A percentile compares a stretch with the other conserved stretches of the same genome.
phyloP scores from a whole-genome alignment of 2,113 vertebrate species.

The Dasyurus viverrinus region DNA sequence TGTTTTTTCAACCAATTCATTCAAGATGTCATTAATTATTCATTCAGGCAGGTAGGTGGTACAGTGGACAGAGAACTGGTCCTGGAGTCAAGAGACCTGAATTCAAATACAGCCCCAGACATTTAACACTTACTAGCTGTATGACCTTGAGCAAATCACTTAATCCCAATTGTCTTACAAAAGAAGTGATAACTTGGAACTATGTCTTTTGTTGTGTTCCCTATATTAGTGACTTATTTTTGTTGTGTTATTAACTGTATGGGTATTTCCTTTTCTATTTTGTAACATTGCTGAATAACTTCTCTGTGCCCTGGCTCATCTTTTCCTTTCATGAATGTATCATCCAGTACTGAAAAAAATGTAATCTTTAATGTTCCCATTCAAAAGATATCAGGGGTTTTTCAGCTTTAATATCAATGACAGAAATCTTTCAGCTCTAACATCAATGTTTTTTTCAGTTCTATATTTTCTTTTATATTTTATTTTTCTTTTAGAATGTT shows the following conservation, averaged over 20 bases:
- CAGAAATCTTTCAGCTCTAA: not conserved
- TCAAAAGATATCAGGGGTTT: not conserved
- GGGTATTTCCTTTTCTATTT: not conserved
- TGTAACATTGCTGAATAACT: not conserved
- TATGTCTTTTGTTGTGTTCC: not conserved
- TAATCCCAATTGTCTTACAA: too few relatives aligned
- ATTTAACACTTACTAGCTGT: too few relatives aligned
- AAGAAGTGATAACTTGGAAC: not conserved
- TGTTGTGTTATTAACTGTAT: not conserved
- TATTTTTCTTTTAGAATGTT: not conserved
- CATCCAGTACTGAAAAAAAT: not conserved
- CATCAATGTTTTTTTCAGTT: not conserved
- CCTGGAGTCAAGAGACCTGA: too few relatives aligned
- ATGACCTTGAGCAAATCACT: too few relatives aligned
- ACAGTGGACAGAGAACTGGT: too few relatives aligned
- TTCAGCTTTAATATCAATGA: not conserved
- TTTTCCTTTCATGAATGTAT: not conserved
- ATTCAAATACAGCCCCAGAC: too few relatives aligned
- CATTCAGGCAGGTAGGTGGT: too few relatives aligned
- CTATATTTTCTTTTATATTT: not conserved
- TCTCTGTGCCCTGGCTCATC: not conserved
- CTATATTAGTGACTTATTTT: not conserved
- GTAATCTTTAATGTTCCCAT: not conserved
- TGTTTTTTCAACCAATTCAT: not conserved
- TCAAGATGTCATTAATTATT: not conserved